A percentile compares a stretch with the other conserved stretches of the same genome.
Conservation (phyloP, 2,797 vertebrate genomes). For the Xerus rutilus region DNA sequence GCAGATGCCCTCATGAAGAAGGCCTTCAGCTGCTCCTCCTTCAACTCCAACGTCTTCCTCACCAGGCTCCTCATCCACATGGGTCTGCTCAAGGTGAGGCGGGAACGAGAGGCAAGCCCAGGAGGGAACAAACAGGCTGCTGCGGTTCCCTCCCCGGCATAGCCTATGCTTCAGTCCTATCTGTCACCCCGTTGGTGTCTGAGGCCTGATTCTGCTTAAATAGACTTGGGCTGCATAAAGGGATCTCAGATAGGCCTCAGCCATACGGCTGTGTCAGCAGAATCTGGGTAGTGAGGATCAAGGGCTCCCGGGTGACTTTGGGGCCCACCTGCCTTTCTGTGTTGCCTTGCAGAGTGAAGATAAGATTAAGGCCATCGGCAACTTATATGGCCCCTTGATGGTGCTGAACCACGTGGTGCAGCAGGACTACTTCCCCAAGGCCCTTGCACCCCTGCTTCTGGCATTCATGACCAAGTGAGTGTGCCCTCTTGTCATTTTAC, state of each 20-base stretch:
- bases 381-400: conserved; percentile 95
- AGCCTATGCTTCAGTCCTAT: not conserved
- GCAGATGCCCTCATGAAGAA: conserved; percentile 94
- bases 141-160: fast-evolving
- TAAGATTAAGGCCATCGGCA: conserved; percentile 93
- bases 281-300: not conserved
- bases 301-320: not conserved
- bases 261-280: fast-evolving
- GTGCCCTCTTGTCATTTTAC: fast-evolving
- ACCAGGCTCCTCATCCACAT: conserved; percentile 94
- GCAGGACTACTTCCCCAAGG: conserved; percentile 97
- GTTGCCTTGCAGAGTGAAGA: conserved; percentile 93
- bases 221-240: not conserved
- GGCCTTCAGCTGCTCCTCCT: conserved; percentile 92
- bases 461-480: conserved; percentile 96
- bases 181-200: fast-evolving
- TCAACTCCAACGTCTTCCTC: conserved; percentile 93
- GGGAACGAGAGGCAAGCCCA: not conserved
- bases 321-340: not conserved
- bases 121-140: fast-evolving
- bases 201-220: not conserved
- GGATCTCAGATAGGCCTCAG: not conserved
- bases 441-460: conserved; percentile 92
- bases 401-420: conserved; percentile 94
- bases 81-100: conserved; percentile 95